These are phyloP conservation scores for Pygoscelis adeliae DNA, from an alignment of 2,113 vertebrate species.

Conservation along the genomic window DNA sequence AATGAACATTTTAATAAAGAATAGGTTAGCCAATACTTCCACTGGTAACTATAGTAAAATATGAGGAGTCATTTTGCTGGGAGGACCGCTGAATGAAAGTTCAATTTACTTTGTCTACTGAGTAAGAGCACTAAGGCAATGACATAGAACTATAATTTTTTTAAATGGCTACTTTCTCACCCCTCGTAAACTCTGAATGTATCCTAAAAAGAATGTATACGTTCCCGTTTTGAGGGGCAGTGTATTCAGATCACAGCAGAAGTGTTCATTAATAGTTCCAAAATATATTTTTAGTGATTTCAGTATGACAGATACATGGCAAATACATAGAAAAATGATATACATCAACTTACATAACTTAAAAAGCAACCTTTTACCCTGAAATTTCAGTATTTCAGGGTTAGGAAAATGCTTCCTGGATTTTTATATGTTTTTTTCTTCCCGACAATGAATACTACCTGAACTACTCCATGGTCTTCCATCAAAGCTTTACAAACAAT, in stretches of 20 bases:
- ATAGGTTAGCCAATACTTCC: conserved; percentile 52
- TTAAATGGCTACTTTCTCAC: not conserved
- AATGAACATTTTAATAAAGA: conserved; percentile 68
- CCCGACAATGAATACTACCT: not conserved
- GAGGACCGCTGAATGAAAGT: conserved; percentile 41
- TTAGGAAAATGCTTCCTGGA: not conserved
- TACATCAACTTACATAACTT: not conserved
- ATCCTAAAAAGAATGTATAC: not conserved
- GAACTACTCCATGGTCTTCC: not conserved
- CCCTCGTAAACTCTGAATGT: not conserved
- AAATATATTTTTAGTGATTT: not conserved
- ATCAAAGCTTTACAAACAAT: not conserved
- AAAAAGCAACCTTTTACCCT: not conserved
- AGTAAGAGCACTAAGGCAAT: conserved; percentile 20
- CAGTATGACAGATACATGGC: not conserved
- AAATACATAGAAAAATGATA: not conserved
- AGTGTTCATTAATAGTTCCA: not conserved
- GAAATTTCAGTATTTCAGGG: not conserved
- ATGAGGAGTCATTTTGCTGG: conserved; percentile 44
- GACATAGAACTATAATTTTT: not conserved
- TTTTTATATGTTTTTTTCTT: not conserved
- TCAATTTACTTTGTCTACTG: conserved; percentile 35
- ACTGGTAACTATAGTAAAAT: conserved; percentile 55
- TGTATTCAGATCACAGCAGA: not conserved
- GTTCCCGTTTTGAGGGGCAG: not conserved